Evolutionary conservation across 2,888 invertebrate species (phyloP).

Genomic region (Melikaiella ostensackeni): DNA sequence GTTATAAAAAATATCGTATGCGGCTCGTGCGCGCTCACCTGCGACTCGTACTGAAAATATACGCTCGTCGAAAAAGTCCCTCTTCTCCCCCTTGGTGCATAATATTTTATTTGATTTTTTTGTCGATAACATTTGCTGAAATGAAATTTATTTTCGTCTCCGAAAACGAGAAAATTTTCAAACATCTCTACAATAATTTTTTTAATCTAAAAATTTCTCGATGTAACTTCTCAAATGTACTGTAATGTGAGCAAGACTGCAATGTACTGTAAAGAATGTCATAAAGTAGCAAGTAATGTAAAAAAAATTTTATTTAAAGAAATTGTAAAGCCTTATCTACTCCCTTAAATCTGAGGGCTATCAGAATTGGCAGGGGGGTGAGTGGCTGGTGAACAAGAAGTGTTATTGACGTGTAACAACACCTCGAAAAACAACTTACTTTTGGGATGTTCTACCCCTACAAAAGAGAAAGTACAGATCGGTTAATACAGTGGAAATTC

Average conservation of each 20-base stretch:
- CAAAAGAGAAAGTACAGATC: constrained; percentile 75
- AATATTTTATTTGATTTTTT: too few relatives aligned
- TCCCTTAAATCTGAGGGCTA: constrained; percentile 13
- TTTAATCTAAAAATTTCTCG: too few relatives aligned
- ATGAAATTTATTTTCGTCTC: too few relatives aligned
- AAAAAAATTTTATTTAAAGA: not conserved
- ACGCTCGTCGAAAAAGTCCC: too few relatives aligned
- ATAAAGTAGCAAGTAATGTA: not conserved
- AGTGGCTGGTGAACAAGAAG: constrained; percentile 66
- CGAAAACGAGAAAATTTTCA: too few relatives aligned
- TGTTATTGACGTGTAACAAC: constrained; percentile 73
- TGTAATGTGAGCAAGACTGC: not conserved
- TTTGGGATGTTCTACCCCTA: constrained; percentile 78
- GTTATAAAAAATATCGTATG: too few relatives aligned
- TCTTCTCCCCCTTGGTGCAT: too few relatives aligned
- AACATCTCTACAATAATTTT: too few relatives aligned
- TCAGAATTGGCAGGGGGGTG: constrained; percentile 48
- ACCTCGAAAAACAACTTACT: constrained; percentile 75
- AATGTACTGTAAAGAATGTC: not conserved
- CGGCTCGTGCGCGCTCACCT: too few relatives aligned
- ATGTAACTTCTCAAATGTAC: not conserved
- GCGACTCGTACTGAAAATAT: too few relatives aligned
- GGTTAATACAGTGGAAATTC: constrained; percentile 67
- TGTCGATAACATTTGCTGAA: too few relatives aligned
- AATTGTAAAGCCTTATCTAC: constrained; percentile 25